Percentiles rank a stretch among this genome's conserved stretches.
These are phyloP conservation scores for Ectropis grisescens DNA, from an alignment of 1,140 invertebrate genomes.

Conservation along the genomic window DNA sequence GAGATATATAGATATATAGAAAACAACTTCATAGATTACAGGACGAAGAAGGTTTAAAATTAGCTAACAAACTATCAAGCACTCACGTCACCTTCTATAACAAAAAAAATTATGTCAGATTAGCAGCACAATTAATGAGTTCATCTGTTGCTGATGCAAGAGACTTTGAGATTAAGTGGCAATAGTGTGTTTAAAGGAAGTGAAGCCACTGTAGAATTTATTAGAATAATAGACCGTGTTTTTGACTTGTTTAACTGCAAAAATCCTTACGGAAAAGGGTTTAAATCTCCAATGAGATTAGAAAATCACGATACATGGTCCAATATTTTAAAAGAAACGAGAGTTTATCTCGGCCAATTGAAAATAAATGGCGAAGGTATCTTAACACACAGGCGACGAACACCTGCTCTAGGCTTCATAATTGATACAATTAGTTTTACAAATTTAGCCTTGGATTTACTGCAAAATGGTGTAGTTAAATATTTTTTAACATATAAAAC, in stretches of 20 bases:
- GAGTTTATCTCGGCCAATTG: too few species aligned
- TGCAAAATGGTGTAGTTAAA: constrained; percentile 9
- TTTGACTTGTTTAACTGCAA: constrained; percentile 29
- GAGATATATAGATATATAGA: constrained; percentile 18
- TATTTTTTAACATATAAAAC: constrained; percentile 31
- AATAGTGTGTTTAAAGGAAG: constrained; percentile 12
- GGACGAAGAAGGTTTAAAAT: constrained; percentile 20
- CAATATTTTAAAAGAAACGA: constrained; percentile 7
- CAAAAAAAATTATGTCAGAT: constrained; percentile 26
- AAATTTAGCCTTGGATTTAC: constrained; percentile 5
- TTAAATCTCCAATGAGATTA: constrained; percentile 18
- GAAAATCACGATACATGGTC: constrained; percentile 15
- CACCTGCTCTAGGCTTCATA: too few species aligned
- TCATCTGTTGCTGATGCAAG: constrained; percentile 24
- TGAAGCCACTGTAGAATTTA: constrained; percentile 22
- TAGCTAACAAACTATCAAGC: constrained; percentile 16
- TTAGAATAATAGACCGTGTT: constrained; percentile 22
- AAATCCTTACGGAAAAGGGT: constrained; percentile 19
- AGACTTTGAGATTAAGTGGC: constrained; percentile 10
- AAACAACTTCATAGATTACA: constrained; percentile 18
- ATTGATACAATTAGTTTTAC: constrained; percentile 6
- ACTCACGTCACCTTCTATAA: constrained; percentile 15
- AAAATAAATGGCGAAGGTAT: too few species aligned
- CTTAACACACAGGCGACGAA: too few species aligned
- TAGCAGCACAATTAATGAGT: constrained; percentile 27